Evolutionary conservation across 2,113 vertebrate species (phyloP).

Genomic region (Sinosuthora webbiana): DNA sequence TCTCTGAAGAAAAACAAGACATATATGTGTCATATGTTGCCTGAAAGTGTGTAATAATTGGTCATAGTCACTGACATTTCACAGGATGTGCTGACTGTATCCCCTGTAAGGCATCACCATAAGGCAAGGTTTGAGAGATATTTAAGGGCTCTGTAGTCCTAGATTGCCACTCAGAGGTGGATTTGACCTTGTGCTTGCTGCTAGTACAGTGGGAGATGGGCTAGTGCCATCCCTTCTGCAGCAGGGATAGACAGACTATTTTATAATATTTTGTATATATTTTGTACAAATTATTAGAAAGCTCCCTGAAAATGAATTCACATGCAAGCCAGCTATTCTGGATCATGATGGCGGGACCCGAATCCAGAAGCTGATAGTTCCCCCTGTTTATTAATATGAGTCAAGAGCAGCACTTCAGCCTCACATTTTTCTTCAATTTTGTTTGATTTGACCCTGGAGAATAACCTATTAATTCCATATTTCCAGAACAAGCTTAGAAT

Average conservation of each 20-base stretch:
- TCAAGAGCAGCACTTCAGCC: background rate
- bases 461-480: background rate
- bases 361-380: background rate
- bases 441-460: background rate
- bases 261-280: background rate
- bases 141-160: background rate
- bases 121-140: background rate
- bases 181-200: background rate
- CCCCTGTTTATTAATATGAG: background rate
- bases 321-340: background rate
- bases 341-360: background rate
- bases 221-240: background rate
- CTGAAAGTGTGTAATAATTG: background rate
- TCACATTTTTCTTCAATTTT: background rate
- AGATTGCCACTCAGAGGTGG: background rate
- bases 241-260: background rate
- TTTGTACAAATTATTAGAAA: background rate
- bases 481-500: background rate
- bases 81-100: background rate
- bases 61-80: background rate
- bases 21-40: fast-evolving
- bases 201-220: background rate
- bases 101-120: background rate
- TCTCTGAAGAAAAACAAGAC: background rate
- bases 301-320: background rate